phyloP scores from a whole-genome alignment of 2,888 invertebrate species.

The Poecilus cupreus region DNA sequence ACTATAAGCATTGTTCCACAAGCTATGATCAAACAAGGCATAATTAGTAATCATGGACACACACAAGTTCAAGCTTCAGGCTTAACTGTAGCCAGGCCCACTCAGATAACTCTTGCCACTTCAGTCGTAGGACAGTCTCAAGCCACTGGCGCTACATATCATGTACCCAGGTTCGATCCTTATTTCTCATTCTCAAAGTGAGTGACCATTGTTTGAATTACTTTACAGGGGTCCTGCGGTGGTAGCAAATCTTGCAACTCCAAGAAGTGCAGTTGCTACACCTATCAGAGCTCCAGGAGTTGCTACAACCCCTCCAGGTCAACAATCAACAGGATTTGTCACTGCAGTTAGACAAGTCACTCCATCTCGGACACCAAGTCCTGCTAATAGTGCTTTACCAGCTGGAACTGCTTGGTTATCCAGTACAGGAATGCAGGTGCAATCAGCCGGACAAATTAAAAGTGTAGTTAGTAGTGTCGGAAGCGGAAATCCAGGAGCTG shows the following conservation, averaged over 20 bases:
- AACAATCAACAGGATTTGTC: slow-evolving; percentile 43
- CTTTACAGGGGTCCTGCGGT: slow-evolving; percentile 79
- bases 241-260: slow-evolving; percentile 83
- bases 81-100: slow-evolving; percentile 69
- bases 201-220: slow-evolving; percentile 71
- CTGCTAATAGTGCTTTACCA: slow-evolving; percentile 70
- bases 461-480: slow-evolving; percentile 39
- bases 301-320: slow-evolving; percentile 68
- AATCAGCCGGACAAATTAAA: slow-evolving; percentile 42
- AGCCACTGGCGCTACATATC: slow-evolving; percentile 69
- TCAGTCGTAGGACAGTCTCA: slow-evolving; percentile 68
- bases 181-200: neutral
- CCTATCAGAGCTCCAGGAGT: slow-evolving; percentile 70
- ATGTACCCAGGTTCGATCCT: slow-evolving; percentile 68
- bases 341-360: slow-evolving; percentile 47
- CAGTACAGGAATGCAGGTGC: slow-evolving; percentile 57
- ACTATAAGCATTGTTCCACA: slow-evolving; percentile 73
- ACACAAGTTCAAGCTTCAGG: slow-evolving; percentile 64
- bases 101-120: slow-evolving; percentile 70
- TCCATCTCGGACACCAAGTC: slow-evolving; percentile 71
- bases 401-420: slow-evolving; percentile 60
- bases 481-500: slow-evolving; percentile 66
- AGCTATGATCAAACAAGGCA: slow-evolving; percentile 75
- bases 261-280: slow-evolving; percentile 78
- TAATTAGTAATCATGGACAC: slow-evolving; percentile 63